Percentiles rank a stretch among this genome's conserved stretches.
These are phyloP conservation scores for Carollia perspicillata DNA, from an alignment of 2,113 vertebrate species.

Conservation along the genomic window DNA sequence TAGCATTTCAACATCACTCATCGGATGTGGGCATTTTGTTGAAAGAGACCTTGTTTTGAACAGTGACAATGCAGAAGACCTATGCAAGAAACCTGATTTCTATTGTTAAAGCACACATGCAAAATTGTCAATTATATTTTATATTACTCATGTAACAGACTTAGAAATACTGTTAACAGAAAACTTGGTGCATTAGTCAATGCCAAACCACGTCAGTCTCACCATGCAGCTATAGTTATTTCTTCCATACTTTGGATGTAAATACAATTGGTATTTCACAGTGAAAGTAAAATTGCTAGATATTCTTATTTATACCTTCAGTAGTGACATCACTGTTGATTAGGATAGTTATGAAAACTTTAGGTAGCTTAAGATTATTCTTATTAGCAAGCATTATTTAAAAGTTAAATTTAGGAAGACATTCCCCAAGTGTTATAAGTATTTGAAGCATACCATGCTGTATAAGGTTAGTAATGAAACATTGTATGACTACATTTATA, in stretches of 20 bases:
- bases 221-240: neutral
- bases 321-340: neutral
- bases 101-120: neutral
- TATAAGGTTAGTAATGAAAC: slow-evolving; percentile 33
- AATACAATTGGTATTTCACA: slow-evolving; percentile 13
- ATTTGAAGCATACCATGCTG: neutral
- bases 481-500: neutral
- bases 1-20: slow-evolving; percentile 64
- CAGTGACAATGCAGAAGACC: slow-evolving; percentile 71
- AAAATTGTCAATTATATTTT: neutral
- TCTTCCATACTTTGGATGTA: neutral
- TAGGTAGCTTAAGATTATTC: slow-evolving; percentile 21
- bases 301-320: slow-evolving; percentile 6
- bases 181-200: neutral
- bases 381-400: slow-evolving; percentile 31
- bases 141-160: neutral
- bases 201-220: neutral
- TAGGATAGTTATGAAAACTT: slow-evolving; percentile 43
- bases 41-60: slow-evolving; percentile 75
- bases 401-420: slow-evolving; percentile 33
- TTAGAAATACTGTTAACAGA: slow-evolving; percentile 24
- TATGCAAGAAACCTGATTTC: slow-evolving; percentile 37
- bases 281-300: slow-evolving; percentile 4
- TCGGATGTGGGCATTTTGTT: slow-evolving; percentile 77
- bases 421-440: slow-evolving; percentile 1